Evolutionary conservation across 2,797 vertebrate species (phyloP).

Genomic region (Heterohyrax brucei): DNA sequence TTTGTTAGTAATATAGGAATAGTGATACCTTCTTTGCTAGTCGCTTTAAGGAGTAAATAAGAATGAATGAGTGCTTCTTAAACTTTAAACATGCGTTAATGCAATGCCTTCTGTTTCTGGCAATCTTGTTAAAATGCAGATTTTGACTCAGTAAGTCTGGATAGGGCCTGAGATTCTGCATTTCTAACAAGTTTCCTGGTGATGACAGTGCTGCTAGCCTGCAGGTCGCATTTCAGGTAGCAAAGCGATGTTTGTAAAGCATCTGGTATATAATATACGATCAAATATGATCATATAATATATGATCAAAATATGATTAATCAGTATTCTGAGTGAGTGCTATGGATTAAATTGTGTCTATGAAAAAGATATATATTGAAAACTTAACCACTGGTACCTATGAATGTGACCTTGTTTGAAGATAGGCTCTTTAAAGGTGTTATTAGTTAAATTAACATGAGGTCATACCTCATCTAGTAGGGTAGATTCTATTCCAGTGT

Average conservation of each 20-base stretch:
- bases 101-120: not conserved
- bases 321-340: not conserved
- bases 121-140: not conserved
- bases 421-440: not conserved
- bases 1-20: not conserved
- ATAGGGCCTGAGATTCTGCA: not conserved
- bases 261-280: not conserved
- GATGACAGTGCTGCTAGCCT: not conserved
- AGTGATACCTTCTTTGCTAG: not conserved
- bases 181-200: not conserved
- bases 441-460: not conserved
- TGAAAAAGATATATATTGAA: not conserved
- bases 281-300: not conserved
- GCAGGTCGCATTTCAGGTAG: not conserved
- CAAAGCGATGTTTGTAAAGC: not conserved
- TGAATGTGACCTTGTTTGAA: not conserved
- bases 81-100: not conserved
- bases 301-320: not conserved
- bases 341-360: not conserved
- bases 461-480: not conserved
- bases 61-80: not conserved
- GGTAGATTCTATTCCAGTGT: not conserved
- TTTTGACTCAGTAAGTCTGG: not conserved
- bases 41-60: constrained; percentile 1
- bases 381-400: not conserved